Evolutionary conservation across 2,113 vertebrate species (phyloP), one percentile per base, ranked within the genome.

Genomic region (Butastur rufipennis): DNA sequence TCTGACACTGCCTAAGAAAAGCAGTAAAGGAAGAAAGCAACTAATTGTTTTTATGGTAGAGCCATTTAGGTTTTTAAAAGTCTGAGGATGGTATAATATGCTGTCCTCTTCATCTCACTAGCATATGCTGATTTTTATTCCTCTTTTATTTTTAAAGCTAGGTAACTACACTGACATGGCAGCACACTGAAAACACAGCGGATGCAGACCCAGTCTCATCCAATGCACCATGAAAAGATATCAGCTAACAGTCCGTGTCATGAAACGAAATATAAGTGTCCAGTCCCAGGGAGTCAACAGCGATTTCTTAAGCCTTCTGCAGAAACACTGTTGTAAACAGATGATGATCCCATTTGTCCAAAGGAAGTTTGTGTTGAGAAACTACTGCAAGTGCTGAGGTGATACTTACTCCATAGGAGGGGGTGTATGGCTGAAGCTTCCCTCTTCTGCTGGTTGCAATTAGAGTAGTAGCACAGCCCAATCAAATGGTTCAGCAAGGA

Each of bases 321-420:
- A 83, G 72, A 25, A 70, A n/a, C 6, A 19, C 34, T 78, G 0
- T 8, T 53, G 48, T 88, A 53, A 86, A 40, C 18, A 65, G 40
- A 5, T 17, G 43, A 8, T 47, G 36, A 5, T 70, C 7, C 38
- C 23, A 8, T 62, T 91, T 91, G 38, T 42, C 47, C 11, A 6
- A 55, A 62, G 48, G 75, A 68, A 81, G 34, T 10, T 50, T 43
- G 26, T 75, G 52, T 26, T 81, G 73, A 62, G 63, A 50, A 81
- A 25, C 43, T 22, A 1, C 53, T 52, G 21, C 1, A 3, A 15
- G 43, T 34, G n/a, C 48, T 55, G 66, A 48, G 43, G 16, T 56
- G 73, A 8, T 61, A 0, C 8, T 16, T 61, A 0, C 7, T 14
- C 11, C 5, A 5, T 42, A 12, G 78, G 66, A 53, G n/a, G 68